Evolutionary conservation across 2,888 invertebrate species (phyloP), one percentile per base, ranked within the genome.

Genomic region (Polyommatus icarus): DNA sequence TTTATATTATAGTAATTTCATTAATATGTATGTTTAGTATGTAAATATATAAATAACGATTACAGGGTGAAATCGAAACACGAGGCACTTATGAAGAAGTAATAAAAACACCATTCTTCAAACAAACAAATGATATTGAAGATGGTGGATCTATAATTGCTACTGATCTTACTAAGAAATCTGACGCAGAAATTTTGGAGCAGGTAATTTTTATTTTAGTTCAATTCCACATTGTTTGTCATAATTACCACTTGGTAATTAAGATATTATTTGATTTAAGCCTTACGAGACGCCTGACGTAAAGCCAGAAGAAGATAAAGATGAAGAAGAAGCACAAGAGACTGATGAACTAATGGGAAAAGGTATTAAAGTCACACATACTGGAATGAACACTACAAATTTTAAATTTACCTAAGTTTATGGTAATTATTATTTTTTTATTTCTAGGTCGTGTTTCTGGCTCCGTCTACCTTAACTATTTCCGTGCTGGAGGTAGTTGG

Each of bases 1-100:
- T 18, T 50, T 50, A 50, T 18, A 18, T 54, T 54, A 18, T 54
- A 54, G 18, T 54, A 18, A 54, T 20, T n/a, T 59, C 59, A 59
- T 20, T 59, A 59, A 59, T 59, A 46, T 73, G 46, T 46, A 46
- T 46, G 10, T 46, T 46, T 12, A 12, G 3, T 46, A 46, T 46
- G 36, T 36, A 15, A 8, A 15, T n/a, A n/a, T n/a, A 3, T 50
- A 36, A 20, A 57, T 76, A 50, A n/a, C 78, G 61, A 73, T 81
- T 79, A 79, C 84, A 96, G 96, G 96, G 96, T 12, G 94, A 94
- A 88, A 91, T 96, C 71, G 95, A 95, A 82, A 93, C 91, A 77
- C 89, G 95, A 81, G 95, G 95, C 2, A 91, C 86, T 0, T 96
- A 95, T 82, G 87, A 91, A 0, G 94, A 95, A 61, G 93, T 96